These are phyloP conservation scores for Heterochromis multidens DNA, from an alignment of 2,113 vertebrate species.

Conservation along the genomic window DNA sequence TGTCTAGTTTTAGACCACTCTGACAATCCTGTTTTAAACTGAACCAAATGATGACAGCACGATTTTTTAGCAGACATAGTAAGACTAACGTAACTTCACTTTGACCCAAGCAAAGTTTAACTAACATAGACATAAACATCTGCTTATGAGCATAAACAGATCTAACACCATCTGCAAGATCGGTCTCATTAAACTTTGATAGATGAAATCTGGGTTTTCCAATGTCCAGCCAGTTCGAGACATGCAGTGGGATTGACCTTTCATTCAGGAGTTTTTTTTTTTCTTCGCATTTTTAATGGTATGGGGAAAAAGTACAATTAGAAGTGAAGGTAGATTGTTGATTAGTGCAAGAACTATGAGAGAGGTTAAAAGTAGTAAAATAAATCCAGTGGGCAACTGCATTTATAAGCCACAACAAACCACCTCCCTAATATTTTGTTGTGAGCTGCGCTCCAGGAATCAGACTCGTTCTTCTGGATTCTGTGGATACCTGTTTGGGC, in stretches of 20 bases:
- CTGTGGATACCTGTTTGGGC: background rate
- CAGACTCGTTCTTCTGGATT: rapidly evolving
- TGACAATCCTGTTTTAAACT: background rate
- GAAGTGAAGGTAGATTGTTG: background rate
- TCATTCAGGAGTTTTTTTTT: background rate
- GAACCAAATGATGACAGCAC: background rate
- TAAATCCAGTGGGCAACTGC: background rate
- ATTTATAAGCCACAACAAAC: background rate
- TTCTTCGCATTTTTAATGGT: background rate
- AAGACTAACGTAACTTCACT: too few relatives aligned
- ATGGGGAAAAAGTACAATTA: background rate
- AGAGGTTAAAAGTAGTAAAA: background rate
- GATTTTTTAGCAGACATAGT: background rate
- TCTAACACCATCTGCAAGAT: background rate
- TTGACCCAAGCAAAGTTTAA: background rate
- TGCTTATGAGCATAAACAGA: background rate
- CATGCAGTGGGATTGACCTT: rapidly evolving
- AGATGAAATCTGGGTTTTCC: background rate
- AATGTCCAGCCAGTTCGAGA: background rate
- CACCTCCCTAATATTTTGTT: background rate
- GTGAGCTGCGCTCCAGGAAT: background rate
- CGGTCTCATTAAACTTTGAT: background rate
- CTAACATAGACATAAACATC: background rate
- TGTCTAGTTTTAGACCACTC: background rate
- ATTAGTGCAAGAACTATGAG: background rate